A percentile compares a stretch with the other conserved stretches of the same genome.
phyloP scores from a whole-genome alignment of 2,797 vertebrate genomes.

The Onychomys torridus region DNA sequence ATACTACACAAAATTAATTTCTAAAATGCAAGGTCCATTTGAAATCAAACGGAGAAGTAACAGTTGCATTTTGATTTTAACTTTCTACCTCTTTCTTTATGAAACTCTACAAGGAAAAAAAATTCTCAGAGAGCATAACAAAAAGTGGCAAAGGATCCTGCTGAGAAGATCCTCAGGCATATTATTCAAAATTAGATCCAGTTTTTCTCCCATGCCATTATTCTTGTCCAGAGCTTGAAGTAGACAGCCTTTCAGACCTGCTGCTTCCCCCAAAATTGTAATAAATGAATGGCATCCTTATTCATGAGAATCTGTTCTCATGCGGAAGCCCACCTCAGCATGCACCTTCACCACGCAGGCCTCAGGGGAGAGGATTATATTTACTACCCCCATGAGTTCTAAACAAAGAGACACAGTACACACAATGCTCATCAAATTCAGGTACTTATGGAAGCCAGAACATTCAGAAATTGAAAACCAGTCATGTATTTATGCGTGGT shows the following conservation, averaged over 20 bases:
- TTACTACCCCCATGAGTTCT: slow-evolving; percentile 48
- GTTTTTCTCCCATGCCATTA: slow-evolving; percentile 79
- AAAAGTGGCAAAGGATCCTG: slow-evolving; percentile 76
- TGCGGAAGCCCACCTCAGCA: slow-evolving; percentile 53
- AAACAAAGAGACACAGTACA: slow-evolving; percentile 48
- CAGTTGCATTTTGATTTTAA: not conserved
- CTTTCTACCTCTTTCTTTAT: not conserved
- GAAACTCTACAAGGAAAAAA: slow-evolving; percentile 40
- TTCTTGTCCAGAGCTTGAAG: slow-evolving; percentile 81
- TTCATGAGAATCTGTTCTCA: slow-evolving; percentile 77
- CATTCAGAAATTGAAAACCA: slow-evolving; percentile 3
- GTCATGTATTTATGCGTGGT: not conserved
- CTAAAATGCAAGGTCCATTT: not conserved
- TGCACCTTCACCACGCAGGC: slow-evolving; percentile 40
- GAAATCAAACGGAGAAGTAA: not conserved
- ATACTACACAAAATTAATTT: not conserved
- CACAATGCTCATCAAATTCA: slow-evolving; percentile 25
- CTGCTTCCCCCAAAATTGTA: slow-evolving; percentile 51
- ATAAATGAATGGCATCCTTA: slow-evolving; percentile 72
- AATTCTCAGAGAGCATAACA: slow-evolving; percentile 10
- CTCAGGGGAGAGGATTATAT: slow-evolving; percentile 69
- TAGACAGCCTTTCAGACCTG: slow-evolving; percentile 75
- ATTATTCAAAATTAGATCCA: slow-evolving; percentile 83
- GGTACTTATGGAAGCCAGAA: slow-evolving; percentile 13
- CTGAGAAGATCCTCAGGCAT: slow-evolving; percentile 80